Evolutionary conservation across 2,113 vertebrate species (phyloP), one percentile per base, ranked within the genome.

Genomic region (Verasper variegatus): DNA sequence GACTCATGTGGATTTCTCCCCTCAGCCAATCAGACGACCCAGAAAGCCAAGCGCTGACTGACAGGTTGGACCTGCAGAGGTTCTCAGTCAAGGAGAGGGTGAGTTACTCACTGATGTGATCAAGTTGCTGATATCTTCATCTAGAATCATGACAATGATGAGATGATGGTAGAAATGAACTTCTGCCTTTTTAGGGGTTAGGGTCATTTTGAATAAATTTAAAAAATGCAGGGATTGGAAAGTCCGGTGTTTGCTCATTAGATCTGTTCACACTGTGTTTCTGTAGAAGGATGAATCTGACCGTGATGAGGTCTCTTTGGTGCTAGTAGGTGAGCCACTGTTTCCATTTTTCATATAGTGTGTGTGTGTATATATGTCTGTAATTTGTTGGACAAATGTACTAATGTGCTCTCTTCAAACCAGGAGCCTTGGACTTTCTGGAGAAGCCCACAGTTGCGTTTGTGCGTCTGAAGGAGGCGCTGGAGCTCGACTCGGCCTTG

Each of bases 311-410:
- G 95, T 95, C 24, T 95, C 95, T 0, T 84, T 98, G 92, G 95
- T 97, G 54, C 90, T 97, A 1, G 95, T 96, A 70, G 97, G 97
- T 98, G 86, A 94, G 96, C 60, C 71, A 2, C 18, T 63, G 20
- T 70, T 70, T 68, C 15, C 10, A 2, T 51, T 8, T 61, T 42
- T 72, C 14, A n/a, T 71, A n/a, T 31, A 31, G 31, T 6, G 2
- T 12, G 49, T 31, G 17, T 8, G 3, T 42, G 15, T 64, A 0
- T 52, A 3, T 66, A 42, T 26, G 9, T 55, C 1, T 67, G 56
- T 74, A 5, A 18, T 40, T 0, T 14, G 5, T 45, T 10, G 0
- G 2, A 3, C 3, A 1, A 12, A 62, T 14, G 47, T 15, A 21
- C 40, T 58, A 15, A 10, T 37, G n/a, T n/a, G n/a, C n/a, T 58